Evolutionary conservation across 2,888 invertebrate species (phyloP).

Genomic region (Papilio gigon): DNA sequence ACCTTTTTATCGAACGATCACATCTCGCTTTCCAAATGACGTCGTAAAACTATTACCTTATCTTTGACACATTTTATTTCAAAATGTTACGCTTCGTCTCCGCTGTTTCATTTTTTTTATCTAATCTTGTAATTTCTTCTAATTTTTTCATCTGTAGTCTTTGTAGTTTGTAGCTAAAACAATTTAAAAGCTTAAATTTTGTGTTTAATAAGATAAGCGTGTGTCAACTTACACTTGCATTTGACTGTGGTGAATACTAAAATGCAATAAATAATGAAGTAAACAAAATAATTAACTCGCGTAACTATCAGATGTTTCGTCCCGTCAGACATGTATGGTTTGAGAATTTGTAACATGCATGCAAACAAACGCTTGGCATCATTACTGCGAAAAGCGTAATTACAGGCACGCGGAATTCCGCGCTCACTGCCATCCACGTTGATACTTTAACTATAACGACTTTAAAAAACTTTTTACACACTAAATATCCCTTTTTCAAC

Average conservation of each 20-base stretch:
- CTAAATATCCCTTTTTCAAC: neutral
- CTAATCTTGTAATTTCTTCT: neutral
- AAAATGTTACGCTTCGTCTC: neutral
- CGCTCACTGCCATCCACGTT: conserved; percentile 17
- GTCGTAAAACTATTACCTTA: conserved; percentile 21
- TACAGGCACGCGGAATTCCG: conserved; percentile 22
- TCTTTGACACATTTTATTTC: conserved; percentile 17
- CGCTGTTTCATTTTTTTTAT: neutral
- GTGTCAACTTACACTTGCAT: too few species aligned
- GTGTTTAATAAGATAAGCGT: too few species aligned
- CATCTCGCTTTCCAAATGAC: conserved; percentile 15
- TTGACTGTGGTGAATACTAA: neutral
- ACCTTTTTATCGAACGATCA: conserved; percentile 3
- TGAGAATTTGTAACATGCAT: conserved; percentile 11
- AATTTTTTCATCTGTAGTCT: too few species aligned
- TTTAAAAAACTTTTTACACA: neutral
- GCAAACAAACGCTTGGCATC: conserved; percentile 5
- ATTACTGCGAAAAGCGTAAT: conserved; percentile 24
- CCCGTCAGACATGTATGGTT: conserved; percentile 6
- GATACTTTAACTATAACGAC: conserved; percentile 29
- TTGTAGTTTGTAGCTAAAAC: neutral
- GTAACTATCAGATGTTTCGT: conserved; percentile 12
- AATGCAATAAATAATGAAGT: conserved; percentile 4
- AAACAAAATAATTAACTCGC: conserved; percentile 19
- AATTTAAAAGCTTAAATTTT: too few species aligned